Evolutionary conservation across 2,888 invertebrate genomes (phyloP), one percentile per base, ranked within the genome.

Genomic region (Scrobipalpa costella): DNA sequence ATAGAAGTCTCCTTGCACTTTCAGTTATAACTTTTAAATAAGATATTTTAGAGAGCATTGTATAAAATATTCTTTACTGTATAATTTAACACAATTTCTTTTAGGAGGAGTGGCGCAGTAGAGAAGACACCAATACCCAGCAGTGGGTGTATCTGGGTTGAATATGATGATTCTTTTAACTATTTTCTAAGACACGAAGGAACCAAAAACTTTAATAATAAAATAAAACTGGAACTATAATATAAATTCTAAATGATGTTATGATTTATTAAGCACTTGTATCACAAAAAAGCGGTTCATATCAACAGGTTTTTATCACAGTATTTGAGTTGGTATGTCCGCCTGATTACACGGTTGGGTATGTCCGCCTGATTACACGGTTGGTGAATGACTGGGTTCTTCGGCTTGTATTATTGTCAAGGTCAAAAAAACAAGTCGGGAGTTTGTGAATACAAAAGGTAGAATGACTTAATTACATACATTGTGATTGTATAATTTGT

Each of bases 11-110:
- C 57, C 66, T 73, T 57, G 71, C 49, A 7, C 71, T 70, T 68
- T 70, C 76, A 34, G 73, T 67, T 66, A 79, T 34, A 1, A 73
- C 17, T 27, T 68, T 77, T 7, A 64, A 63, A 34, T 72, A 66
- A 1, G 78, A 62, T 83, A 83, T 81, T 68, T 55, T 33, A 8
- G 13, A 33, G 11, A 27, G 1, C 27, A 55, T 34, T 21, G n/a
- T 44, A 6, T 6, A 40, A 13, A 1, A 3, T 2, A 13, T 11
- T 40, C 11, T 40, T 40, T 40, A 13, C 11, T 13, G 2, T 13
- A 13, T 13, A 40, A 40, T 3, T 38, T n/a, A n/a, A n/a, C n/a
- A 8, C 38, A 38, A 38, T 8, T 11, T 38, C 3, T 38, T 38
- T 38, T 7, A 38, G 11, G 8, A 2, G n/a, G n/a, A n/a, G n/a